Evolutionary conservation across 2,888 invertebrate genomes (phyloP), one percentile per base, ranked within the genome.

Genomic region (Synergus laeviventris): DNA sequence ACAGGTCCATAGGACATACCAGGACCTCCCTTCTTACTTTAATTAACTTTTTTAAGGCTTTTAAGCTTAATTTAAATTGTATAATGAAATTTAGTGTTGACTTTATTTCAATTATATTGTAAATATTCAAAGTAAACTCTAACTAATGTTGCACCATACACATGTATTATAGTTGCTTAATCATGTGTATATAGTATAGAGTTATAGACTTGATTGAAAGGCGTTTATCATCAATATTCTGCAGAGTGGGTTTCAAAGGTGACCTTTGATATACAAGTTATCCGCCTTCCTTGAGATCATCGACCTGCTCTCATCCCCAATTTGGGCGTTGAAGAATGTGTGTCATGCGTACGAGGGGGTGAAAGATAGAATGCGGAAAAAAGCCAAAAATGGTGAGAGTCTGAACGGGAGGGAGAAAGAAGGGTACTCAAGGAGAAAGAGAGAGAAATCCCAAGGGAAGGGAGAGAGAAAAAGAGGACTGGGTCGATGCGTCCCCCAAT

Each of bases 401-500:
- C 56, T 74, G 18, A 42, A 49, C 16, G 59, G 38, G 75, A n/a
- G 56, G 45, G 49, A 54, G 8, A 56, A 56, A n/a, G 75, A 73
- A 74, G 73, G 74, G 21, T 39, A 21, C 16, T 56, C n/a, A 49
- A 24, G 49, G 24, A 70, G n/a, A 49, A 31, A 45, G 24, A 21
- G 45, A 73, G 38, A 70, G 73, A 75, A 73, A 79, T 31, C 31
- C 31, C 31, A 31, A 49, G 38, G 38, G 76, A 77, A 76, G 79
- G 62, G 42, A 66, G 45, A 45, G 24, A 61, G n/a, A 60, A 64
- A 75, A 39, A 76, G 76, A 78, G 82, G 81, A 79, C 78, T 79
- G 79, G 80, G 82, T 83, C 83, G 79, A 77, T 78, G 81, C 81
- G 74, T 82, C 81, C 80, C 80, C 77, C 82, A 85, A 82, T 82